Evolutionary conservation across 2,113 vertebrate genomes (phyloP).

Genomic region (Pluvianellus socialis): DNA sequence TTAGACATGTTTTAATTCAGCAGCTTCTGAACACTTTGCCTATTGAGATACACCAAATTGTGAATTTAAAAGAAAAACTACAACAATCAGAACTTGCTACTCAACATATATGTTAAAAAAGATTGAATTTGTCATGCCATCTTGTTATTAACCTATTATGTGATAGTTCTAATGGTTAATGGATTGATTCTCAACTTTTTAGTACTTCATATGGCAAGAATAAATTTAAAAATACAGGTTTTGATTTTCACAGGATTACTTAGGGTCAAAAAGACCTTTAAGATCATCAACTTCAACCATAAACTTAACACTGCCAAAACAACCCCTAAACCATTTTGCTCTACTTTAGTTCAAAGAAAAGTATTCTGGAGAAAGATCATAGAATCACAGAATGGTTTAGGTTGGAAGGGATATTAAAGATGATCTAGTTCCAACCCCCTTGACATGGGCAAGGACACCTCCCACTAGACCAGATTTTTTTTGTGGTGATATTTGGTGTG

Average conservation of each 20-base stretch:
- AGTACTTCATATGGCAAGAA: neutral
- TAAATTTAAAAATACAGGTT: neutral
- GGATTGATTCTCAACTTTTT: neutral
- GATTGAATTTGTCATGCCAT: neutral
- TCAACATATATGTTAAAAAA: neutral
- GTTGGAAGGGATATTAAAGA: too few relatives aligned
- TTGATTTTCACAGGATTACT: neutral
- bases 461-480: too few relatives aligned
- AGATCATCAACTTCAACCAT: too few relatives aligned
- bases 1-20: neutral
- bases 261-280: too few relatives aligned
- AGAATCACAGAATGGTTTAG: too few relatives aligned
- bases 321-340: neutral
- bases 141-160: neutral
- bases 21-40: neutral
- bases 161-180: neutral
- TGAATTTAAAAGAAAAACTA: neutral
- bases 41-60: neutral
- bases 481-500: too few relatives aligned
- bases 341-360: neutral
- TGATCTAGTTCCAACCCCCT: too few relatives aligned
- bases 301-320: too few relatives aligned
- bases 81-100: neutral
- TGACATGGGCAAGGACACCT: too few relatives aligned
- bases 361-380: too few relatives aligned